phyloP scores from a whole-genome alignment of 2,113 vertebrate genomes.

The Mormyrus iriodes region DNA sequence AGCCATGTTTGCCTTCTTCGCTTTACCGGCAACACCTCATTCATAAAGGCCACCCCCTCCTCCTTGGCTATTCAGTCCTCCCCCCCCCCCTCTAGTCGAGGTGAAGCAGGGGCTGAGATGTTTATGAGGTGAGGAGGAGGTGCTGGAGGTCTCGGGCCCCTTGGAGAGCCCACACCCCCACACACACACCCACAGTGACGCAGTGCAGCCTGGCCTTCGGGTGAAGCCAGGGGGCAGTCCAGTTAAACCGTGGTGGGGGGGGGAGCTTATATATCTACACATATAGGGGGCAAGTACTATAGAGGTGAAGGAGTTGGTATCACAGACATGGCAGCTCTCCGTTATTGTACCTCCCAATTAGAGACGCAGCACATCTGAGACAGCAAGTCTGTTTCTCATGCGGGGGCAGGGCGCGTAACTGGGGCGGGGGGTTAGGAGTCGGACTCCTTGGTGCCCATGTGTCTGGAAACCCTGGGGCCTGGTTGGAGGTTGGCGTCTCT shows the following conservation, averaged over 20 bases:
- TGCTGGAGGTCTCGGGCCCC: conserved; percentile 38
- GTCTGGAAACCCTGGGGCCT: background rate
- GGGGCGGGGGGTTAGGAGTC: background rate
- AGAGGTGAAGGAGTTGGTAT: too few species aligned
- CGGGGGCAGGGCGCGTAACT: background rate
- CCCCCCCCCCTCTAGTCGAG: conserved; percentile 49
- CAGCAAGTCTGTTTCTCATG: background rate
- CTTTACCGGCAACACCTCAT: conserved; percentile 47
- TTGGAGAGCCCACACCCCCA: background rate
- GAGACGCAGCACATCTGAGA: background rate
- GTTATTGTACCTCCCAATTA: background rate
- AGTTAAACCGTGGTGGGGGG: background rate
- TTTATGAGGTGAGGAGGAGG: conserved; percentile 64
- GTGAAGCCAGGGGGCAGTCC: conserved; percentile 41
- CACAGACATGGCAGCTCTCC: background rate
- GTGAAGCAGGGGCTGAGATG: conserved; percentile 55
- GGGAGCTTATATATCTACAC: background rate
- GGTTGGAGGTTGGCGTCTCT: background rate
- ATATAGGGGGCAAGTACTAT: too few species aligned
- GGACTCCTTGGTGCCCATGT: background rate
- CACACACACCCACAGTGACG: conserved; percentile 37
- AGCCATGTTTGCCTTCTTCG: conserved; percentile 44
- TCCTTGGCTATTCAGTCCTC: conserved; percentile 32
- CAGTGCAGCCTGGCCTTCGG: conserved; percentile 36
- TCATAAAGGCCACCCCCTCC: conserved; percentile 31